Base-by-base conservation (phyloP, 1,140 invertebrate genomes). In the Bombyx mori region DNA sequence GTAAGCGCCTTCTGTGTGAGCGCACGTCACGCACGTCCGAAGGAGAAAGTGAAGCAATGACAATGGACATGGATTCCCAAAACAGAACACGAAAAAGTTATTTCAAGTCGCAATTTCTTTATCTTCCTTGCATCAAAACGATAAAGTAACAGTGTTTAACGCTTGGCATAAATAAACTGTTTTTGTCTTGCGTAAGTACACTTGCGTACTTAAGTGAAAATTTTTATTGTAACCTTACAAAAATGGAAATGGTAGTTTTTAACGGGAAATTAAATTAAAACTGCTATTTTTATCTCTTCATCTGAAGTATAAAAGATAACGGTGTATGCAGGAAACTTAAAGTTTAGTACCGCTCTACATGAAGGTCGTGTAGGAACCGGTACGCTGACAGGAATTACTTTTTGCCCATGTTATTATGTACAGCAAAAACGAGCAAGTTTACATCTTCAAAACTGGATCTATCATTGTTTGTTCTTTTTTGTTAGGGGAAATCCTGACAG, bases 361-460 rank as follows among this genome's bases (percentile, higher is more conserved):
- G 74, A 78, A 78, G 78, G 76, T 75, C 74, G 63, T 58, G 65
- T 61, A 35, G 44, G 53, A 80, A 77, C 74, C 71, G 71, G 72
- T 73, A 71, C 56, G 18, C 42, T 60, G 73, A 75, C 70, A 80
- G 71, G 68, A 71, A 68, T 67, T 50, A 52, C 63, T 71, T 77
- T 77, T 75, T 77, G 56, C 61, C 43, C 52, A 42, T 45, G 35
- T 50, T 45, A 43, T 47, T 58, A 42, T 53, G 52, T 58, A 57
- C 60, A 52, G 63, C 69, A 78, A 74, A 73, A 76, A 74, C 62
- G 62, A 73, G 73, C 76, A 70, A 66, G 63, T 65, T 74, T 67
- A 68, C 69, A 68, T 76, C 26, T 70, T 65, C 44, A 59, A 69
- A 77, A 77, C 69, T 71, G 66, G 73, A 71, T 73, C 66, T 57